phyloP scores from a whole-genome alignment of 2,113 vertebrate species.

The Antennarius striatus region DNA sequence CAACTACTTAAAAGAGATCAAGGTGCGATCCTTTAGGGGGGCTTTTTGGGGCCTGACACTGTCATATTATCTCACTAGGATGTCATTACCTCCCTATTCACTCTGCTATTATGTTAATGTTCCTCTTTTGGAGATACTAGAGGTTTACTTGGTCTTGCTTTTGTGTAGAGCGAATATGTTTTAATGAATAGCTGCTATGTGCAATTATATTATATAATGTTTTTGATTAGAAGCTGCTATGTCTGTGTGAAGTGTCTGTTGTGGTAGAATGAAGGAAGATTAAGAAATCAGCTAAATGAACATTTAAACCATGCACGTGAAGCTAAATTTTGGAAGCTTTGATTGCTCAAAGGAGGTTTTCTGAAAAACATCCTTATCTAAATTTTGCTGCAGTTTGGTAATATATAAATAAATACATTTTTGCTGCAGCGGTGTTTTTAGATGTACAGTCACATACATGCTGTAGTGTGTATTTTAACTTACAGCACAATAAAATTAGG shows the following conservation, averaged over 20 bases:
- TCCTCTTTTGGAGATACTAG: conserved; percentile 37
- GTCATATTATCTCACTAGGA: conserved; percentile 71
- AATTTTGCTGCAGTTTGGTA: too few species aligned
- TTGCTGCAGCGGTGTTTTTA: neutral
- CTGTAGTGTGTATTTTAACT: conserved; percentile 42
- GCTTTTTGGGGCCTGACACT: conserved; percentile 58
- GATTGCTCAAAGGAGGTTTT: conserved; percentile 3
- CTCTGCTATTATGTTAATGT: conserved; percentile 64
- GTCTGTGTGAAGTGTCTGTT: conserved; percentile 7
- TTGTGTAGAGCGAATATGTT: neutral
- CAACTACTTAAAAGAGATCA: conserved; percentile 74
- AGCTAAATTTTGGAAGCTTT: neutral
- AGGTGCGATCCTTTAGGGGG: conserved; percentile 62
- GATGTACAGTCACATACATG: conserved; percentile 10
- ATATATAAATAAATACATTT: neutral
- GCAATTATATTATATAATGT: neutral
- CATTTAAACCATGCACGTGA: conserved; percentile 14
- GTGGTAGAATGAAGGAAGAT: conserved; percentile 3
- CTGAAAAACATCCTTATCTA: conserved; percentile 26
- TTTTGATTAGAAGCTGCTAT: conserved; percentile 32
- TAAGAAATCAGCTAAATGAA: conserved; percentile 5
- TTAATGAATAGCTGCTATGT: neutral
- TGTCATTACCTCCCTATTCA: conserved; percentile 72
- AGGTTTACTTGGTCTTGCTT: conserved; percentile 34
- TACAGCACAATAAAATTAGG: conserved; percentile 46